Evolutionary conservation across 2,888 invertebrate species (phyloP).

Genomic region (Drosophila antonietae): DNA sequence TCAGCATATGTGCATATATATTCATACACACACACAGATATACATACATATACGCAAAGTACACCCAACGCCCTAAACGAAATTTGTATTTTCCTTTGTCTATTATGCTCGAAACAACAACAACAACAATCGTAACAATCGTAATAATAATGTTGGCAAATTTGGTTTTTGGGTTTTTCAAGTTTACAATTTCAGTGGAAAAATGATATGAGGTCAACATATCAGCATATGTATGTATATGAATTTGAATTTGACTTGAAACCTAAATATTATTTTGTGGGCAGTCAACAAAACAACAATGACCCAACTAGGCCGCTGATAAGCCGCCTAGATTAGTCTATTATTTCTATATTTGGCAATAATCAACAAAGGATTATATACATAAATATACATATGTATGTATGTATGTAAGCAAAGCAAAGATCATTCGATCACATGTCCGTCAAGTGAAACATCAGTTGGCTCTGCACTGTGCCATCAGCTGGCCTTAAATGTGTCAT

Average conservation of each 20-base stretch:
- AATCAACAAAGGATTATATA: slow-evolving; percentile 6
- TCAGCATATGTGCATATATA: background rate
- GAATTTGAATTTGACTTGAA: slow-evolving; percentile 3
- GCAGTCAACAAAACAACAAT: slow-evolving; percentile 25
- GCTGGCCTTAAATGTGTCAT: slow-evolving; percentile 47
- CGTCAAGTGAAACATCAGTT: slow-evolving; percentile 2
- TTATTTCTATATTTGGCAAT: slow-evolving; percentile 16
- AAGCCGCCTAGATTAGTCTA: slow-evolving; percentile 16
- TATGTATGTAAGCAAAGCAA: background rate
- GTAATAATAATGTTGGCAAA: background rate
- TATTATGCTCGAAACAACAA: slow-evolving; percentile 24
- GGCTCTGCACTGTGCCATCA: slow-evolving; percentile 23
- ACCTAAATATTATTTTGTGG: slow-evolving; percentile 37
- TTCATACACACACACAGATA: background rate
- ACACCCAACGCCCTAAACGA: slow-evolving; percentile 6
- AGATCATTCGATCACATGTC: background rate
- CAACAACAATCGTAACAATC: slow-evolving; percentile 3
- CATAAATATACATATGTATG: background rate
- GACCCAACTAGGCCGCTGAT: slow-evolving; percentile 21
- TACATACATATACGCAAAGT: slow-evolving; percentile 15
- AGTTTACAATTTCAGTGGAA: slow-evolving; percentile 24
- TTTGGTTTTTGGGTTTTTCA: slow-evolving; percentile 6
- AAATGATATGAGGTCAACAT: slow-evolving; percentile 14
- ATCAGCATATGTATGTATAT: background rate
- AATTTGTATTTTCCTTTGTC: slow-evolving; percentile 13